Conservation (phyloP, 2,113 vertebrate species). For the Tachuris rubrigastra region DNA sequence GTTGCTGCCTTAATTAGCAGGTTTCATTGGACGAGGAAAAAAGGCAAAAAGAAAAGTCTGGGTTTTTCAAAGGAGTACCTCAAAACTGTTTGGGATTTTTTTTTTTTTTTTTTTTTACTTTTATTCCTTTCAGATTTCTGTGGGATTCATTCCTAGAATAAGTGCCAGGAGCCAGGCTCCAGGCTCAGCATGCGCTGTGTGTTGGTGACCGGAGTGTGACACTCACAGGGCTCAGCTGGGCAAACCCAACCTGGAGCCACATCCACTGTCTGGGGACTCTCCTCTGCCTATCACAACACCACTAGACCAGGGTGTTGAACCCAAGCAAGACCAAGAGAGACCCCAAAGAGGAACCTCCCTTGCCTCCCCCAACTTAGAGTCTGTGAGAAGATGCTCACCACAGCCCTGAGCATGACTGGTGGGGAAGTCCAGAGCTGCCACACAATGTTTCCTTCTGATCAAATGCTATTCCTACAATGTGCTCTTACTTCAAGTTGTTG, state of each 20-base stretch:
- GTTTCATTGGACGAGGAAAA: not conserved
- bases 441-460: not conserved
- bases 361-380: fast-evolving
- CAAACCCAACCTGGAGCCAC: not conserved
- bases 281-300: not conserved
- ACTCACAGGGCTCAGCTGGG: not conserved
- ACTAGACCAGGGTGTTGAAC: not conserved
- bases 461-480: not conserved
- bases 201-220: not conserved
- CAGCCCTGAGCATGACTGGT: not conserved
- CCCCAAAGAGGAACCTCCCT: not conserved
- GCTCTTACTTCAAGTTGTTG: not conserved
- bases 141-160: not conserved
- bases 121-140: not conserved
- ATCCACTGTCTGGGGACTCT: not conserved
- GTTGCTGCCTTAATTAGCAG: not conserved
- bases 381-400: not conserved
- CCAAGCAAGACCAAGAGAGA: fast-evolving
- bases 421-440: not conserved
- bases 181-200: fast-evolving
- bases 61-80: not conserved
- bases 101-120: fast-evolving
- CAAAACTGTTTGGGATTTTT: not conserved
- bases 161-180: fast-evolving
- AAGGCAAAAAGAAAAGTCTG: not conserved